These are phyloP conservation scores for Lamprologus ornatipinnis DNA, from an alignment of 2,113 vertebrate genomes.

Conservation along the genomic window DNA sequence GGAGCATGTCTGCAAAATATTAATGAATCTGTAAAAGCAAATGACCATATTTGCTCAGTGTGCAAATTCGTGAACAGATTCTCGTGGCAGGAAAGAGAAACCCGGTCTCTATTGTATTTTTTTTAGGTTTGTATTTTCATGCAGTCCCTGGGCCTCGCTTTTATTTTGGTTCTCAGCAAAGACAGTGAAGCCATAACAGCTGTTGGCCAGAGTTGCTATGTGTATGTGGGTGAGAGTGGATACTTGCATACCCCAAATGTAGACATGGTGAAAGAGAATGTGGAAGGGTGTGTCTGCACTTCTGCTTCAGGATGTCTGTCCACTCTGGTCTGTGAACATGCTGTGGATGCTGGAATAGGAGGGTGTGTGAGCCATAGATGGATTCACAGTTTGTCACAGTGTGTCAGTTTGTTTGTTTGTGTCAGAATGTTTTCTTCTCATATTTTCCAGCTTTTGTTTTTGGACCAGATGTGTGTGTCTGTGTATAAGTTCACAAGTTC, in stretches of 20 bases:
- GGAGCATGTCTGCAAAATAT: slow-evolving; percentile 50
- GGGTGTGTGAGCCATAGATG: background rate
- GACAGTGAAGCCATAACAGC: slow-evolving; percentile 52
- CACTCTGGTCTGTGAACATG: slow-evolving; percentile 15
- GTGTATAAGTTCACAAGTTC: slow-evolving; percentile 4
- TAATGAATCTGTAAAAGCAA: slow-evolving; percentile 43
- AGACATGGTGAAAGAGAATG: slow-evolving; percentile 31
- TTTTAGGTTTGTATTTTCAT: background rate
- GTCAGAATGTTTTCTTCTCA: background rate
- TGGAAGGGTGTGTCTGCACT: slow-evolving; percentile 43
- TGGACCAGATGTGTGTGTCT: background rate
- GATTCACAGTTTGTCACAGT: background rate
- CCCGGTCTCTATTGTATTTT: background rate
- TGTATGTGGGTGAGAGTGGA: background rate
- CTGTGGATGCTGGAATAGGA: background rate
- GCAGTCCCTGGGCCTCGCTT: background rate
- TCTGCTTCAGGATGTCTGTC: slow-evolving; percentile 29
- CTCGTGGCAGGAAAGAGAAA: background rate
- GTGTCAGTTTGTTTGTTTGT: background rate
- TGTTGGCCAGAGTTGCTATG: slow-evolving; percentile 24
- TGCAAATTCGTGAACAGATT: background rate
- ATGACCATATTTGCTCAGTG: slow-evolving; percentile 30
- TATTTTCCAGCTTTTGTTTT: background rate
- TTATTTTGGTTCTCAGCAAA: slow-evolving; percentile 43
- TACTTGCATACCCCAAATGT: slow-evolving; percentile 24